Conservation (phyloP, 2,888 invertebrate species). For the Lapara coniferarum region DNA sequence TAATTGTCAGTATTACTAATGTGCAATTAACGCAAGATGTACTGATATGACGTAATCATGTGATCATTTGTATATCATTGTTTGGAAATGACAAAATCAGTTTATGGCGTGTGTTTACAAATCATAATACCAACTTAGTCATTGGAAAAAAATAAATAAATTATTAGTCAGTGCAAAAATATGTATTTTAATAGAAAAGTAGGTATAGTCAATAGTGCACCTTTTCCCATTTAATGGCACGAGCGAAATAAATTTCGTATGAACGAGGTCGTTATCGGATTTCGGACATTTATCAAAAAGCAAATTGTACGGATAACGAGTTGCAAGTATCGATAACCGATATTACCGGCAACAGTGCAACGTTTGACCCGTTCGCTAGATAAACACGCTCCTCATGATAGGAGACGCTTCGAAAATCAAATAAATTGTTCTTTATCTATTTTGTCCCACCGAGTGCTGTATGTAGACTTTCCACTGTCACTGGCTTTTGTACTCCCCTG, state of each 20-base stretch:
- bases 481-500: neutral
- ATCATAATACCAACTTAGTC: no score
- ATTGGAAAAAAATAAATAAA: neutral
- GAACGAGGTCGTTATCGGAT: constrained; percentile 42
- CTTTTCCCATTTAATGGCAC: neutral
- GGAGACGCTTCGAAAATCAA: constrained; percentile 37
- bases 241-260: neutral
- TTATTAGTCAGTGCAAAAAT: neutral
- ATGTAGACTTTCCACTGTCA: constrained; percentile 48
- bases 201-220: neutral
- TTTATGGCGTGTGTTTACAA: no score
- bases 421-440: constrained; percentile 37
- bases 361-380: constrained; percentile 27
- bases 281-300: constrained; percentile 46
- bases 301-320: constrained; percentile 48
- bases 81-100: no score
- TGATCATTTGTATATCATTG: neutral
- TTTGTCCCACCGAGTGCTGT: constrained; percentile 49
- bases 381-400: constrained; percentile 23
- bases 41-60: constrained; percentile 35
- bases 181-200: neutral
- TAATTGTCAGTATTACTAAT: constrained; percentile 19
- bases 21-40: constrained; percentile 3
- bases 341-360: constrained; percentile 31
- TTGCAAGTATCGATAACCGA: constrained; percentile 36